phyloP scores from a whole-genome alignment of 2,113 vertebrate species.

The Anolis carolinensis region DNA sequence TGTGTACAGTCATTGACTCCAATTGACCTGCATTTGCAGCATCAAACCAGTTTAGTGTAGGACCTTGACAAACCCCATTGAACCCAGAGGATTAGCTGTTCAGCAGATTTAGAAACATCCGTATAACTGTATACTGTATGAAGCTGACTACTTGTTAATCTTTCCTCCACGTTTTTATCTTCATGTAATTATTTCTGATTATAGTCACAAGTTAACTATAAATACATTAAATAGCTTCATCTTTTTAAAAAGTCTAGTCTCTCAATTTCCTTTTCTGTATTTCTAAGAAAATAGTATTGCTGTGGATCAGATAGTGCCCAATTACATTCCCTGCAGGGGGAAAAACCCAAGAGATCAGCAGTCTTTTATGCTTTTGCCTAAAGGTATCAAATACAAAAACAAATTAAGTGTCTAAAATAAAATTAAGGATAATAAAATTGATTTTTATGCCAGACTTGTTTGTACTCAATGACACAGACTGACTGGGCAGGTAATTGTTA shows the following conservation, averaged over 20 bases:
- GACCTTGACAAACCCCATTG: not conserved
- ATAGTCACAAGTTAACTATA: conserved; percentile 76
- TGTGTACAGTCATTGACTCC: conserved; percentile 19
- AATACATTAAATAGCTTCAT: conserved; percentile 68
- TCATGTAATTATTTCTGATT: conserved; percentile 70
- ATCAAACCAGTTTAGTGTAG: not conserved
- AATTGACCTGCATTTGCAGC: not conserved
- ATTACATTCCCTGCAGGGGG: conserved; percentile 73
- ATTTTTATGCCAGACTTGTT: conserved; percentile 68
- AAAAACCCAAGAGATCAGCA: conserved; percentile 68
- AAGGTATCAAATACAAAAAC: conserved; percentile 71
- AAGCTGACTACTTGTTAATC: conserved; percentile 71
- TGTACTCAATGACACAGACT: conserved; percentile 66
- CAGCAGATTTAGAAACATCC: not conserved
- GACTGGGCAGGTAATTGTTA: conserved; percentile 63
- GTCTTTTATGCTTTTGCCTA: conserved; percentile 63
- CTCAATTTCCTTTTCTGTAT: conserved; percentile 63
- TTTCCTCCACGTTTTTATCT: conserved; percentile 74
- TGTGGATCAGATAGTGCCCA: conserved; percentile 64
- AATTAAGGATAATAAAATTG: conserved; percentile 68
- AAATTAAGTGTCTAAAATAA: conserved; percentile 78
- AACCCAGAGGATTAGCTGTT: conserved; percentile 16
- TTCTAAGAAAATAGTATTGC: conserved; percentile 50
- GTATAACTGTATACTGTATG: conserved; percentile 37
- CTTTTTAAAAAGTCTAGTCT: conserved; percentile 53